phyloP scores from a whole-genome alignment of 2,113 vertebrate species.

The Calyptomena viridis region DNA sequence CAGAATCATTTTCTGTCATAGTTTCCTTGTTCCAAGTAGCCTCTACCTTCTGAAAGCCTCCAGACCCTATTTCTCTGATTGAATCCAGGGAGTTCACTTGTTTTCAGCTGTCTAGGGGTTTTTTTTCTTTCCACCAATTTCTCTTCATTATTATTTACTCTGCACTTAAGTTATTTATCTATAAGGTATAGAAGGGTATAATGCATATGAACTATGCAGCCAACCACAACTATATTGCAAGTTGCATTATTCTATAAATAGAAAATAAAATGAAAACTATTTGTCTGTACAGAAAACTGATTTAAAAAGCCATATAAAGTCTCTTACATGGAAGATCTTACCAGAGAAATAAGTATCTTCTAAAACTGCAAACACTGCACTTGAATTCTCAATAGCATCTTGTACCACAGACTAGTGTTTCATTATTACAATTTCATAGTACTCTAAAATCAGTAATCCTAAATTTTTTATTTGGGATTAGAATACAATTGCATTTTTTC shows the following conservation, averaged over 20 bases:
- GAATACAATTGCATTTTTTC: background rate
- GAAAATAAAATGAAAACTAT: background rate
- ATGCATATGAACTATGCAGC: background rate
- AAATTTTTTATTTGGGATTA: slow-evolving; percentile 6
- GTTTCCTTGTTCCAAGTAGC: background rate
- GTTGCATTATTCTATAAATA: background rate
- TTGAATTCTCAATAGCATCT: background rate
- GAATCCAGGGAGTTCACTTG: background rate
- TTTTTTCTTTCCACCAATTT: background rate
- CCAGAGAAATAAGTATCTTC: slow-evolving; percentile 6
- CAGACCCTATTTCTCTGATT: background rate
- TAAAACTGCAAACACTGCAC: background rate
- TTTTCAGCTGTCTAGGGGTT: background rate
- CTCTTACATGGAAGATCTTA: background rate
- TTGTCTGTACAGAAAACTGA: background rate
- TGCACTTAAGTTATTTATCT: background rate
- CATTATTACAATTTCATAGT: background rate
- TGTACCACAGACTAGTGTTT: background rate
- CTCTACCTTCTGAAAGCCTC: background rate
- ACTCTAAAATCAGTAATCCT: background rate
- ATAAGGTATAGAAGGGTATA: background rate
- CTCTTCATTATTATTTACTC: background rate
- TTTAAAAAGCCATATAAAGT: background rate
- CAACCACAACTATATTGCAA: background rate
- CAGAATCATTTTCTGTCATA: fast-evolving